Evolutionary conservation across 1,140 invertebrate species (phyloP), one percentile per base, ranked within the genome.

Genomic region (Calliopsis andreniformis): DNA sequence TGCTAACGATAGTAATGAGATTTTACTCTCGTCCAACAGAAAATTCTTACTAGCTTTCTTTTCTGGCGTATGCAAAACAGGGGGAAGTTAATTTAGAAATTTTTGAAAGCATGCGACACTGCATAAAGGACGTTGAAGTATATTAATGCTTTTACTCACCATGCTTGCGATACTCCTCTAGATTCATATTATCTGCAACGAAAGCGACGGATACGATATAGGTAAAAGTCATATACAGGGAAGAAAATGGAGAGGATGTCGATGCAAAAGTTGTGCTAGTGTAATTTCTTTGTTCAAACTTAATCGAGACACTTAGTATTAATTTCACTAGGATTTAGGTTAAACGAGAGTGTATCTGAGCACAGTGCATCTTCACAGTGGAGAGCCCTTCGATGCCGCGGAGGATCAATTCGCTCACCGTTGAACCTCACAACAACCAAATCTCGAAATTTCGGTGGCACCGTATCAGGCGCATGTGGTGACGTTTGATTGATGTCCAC

Each of bases 161-260:
- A 87, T 93, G 84, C 79, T 88, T 89, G 23, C 92, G 92, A 70
- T 93, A 93, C 42, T 93, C 92, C 28, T 93, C 92, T 28, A 92
- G 79, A 89, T 93, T 92, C 92, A 93, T 93, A 61, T 64, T 89
- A 61, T 68, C 86, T 88, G 71, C 4, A 88, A 83, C 42, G 66
- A 63, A 76, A 69, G 1, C 6, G 56, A 45, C 20, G 20, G 6
- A 25, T 12, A n/a, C 63, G 20, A 32, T 53, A 25, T 55, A 55
- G 20, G 4, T 39, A 3, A 10, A 39, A 10, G 10, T 39, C 4
- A 39, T 3, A 39, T 39, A 10, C 35, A 39, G 35, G 35, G 10
- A 39, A 10, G 35, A 39, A 39, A 39, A 39, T 39, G 10, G 4
- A 39, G 35, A 10, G 35, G 10, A 39, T 39, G 35, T 39, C 35